phyloP scores from a whole-genome alignment of 2,797 vertebrate species.

The Poecilia velifera region DNA sequence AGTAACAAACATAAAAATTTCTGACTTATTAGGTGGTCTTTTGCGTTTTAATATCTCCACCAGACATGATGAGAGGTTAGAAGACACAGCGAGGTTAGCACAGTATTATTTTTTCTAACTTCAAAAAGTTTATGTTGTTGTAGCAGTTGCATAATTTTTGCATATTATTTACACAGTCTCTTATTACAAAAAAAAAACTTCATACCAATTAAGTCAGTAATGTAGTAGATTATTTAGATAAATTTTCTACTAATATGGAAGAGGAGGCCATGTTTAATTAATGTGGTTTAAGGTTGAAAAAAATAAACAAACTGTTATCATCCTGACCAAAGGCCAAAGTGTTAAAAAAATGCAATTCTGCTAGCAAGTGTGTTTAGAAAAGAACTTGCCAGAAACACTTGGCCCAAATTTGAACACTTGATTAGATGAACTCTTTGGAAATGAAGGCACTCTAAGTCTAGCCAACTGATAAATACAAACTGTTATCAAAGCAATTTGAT shows the following conservation, averaged over 20 bases:
- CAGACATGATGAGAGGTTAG: too few relatives aligned
- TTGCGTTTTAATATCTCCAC: too few relatives aligned
- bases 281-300: background rate
- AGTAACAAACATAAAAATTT: too few relatives aligned
- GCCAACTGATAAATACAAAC: conserved; percentile 7
- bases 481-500: background rate
- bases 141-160: too few relatives aligned
- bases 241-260: background rate
- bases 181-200: background rate
- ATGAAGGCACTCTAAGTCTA: background rate
- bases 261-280: background rate
- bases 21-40: too few relatives aligned
- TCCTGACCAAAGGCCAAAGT: conserved; percentile 2
- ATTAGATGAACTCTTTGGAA: background rate
- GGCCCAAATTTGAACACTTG: background rate
- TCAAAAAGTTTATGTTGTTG: too few relatives aligned
- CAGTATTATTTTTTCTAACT: too few relatives aligned
- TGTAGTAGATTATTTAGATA: background rate
- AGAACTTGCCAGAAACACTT: conserved; percentile 1
- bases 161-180: too few relatives aligned
- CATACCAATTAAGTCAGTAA: background rate
- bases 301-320: conserved; percentile 9
- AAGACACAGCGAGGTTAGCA: too few relatives aligned
- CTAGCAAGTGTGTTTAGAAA: background rate
- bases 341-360: background rate